Percentiles rank a stretch among this genome's conserved stretches.
These are phyloP conservation scores for Maconellicoccus hirsutus DNA, from an alignment of 1,140 invertebrate species.

Conservation along the genomic window DNA sequence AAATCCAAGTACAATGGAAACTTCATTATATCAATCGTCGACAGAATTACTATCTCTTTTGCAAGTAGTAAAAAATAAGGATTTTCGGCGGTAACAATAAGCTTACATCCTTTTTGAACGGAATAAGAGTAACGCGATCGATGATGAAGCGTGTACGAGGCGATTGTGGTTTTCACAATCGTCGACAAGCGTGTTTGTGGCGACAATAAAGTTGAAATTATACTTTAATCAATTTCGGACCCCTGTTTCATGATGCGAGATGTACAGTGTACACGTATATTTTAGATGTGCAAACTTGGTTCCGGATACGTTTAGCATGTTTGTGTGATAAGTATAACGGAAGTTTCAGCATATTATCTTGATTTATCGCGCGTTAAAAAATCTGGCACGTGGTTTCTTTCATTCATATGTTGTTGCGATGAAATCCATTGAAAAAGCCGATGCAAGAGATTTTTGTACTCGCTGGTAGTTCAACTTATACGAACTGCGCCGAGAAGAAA, in stretches of 20 bases:
- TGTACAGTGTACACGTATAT: not conserved
- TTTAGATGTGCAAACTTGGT: slow-evolving; percentile 16
- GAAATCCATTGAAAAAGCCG: not conserved
- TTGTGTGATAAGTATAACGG: not conserved
- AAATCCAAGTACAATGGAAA: too few relatives aligned
- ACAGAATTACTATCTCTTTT: too few relatives aligned
- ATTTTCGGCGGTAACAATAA: too few relatives aligned
- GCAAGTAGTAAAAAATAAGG: too few relatives aligned
- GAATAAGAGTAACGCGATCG: too few relatives aligned
- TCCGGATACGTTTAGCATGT: slow-evolving; percentile 15
- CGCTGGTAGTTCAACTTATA: too few relatives aligned
- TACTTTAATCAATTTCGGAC: not conserved
- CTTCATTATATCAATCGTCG: too few relatives aligned
- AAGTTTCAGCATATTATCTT: slow-evolving; percentile 14
- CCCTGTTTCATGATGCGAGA: not conserved
- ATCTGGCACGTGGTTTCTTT: slow-evolving; percentile 13
- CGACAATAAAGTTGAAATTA: not conserved
- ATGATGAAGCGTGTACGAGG: too few relatives aligned
- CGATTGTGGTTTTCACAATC: too few relatives aligned
- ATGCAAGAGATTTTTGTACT: not conserved
- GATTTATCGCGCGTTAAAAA: slow-evolving; percentile 14
- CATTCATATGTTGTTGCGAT: slow-evolving; percentile 1
- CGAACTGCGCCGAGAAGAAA: too few relatives aligned
- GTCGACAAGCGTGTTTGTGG: too few relatives aligned
- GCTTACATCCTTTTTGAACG: too few relatives aligned